phyloP scores from a whole-genome alignment of 1,140 invertebrate genomes.

The Drosophila arawakana region DNA sequence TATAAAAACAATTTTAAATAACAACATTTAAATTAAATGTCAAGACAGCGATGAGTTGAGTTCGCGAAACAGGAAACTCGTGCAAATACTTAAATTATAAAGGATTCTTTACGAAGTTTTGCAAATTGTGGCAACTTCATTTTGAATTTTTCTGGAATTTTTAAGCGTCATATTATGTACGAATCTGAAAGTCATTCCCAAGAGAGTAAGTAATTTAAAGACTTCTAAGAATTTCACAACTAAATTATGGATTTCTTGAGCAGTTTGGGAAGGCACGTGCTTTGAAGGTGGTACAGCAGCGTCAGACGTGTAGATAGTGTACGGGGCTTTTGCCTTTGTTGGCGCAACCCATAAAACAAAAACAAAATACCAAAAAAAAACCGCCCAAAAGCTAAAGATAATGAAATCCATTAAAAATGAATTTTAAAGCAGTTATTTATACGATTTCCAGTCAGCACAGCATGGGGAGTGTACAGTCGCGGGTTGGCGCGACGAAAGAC shows the following conservation, averaged over 20 bases:
- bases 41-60: constrained; percentile 9
- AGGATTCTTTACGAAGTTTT: neutral
- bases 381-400: constrained; percentile 44
- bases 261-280: constrained; percentile 29
- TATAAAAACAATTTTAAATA: constrained; percentile 33
- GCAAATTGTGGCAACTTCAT: neutral
- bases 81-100: neutral
- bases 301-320: constrained; percentile 16
- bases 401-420: constrained; percentile 70
- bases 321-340: constrained; percentile 21
- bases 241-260: constrained; percentile 12
- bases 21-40: constrained; percentile 58
- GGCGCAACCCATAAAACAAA: constrained; percentile 16
- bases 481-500: constrained; percentile 14
- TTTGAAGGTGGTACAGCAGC: constrained; percentile 6
- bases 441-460: constrained; percentile 39
- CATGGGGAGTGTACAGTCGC: constrained; percentile 9
- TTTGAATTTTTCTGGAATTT: neutral
- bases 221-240: constrained; percentile 33
- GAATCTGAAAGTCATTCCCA: constrained; percentile 1
- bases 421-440: constrained; percentile 73
- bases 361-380: constrained; percentile 5
- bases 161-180: neutral
- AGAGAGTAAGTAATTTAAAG: constrained; percentile 1
- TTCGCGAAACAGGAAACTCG: constrained; percentile 2